Evolutionary conservation across 2,797 vertebrate genomes (phyloP).

Genomic region (Spheniscus humboldti): DNA sequence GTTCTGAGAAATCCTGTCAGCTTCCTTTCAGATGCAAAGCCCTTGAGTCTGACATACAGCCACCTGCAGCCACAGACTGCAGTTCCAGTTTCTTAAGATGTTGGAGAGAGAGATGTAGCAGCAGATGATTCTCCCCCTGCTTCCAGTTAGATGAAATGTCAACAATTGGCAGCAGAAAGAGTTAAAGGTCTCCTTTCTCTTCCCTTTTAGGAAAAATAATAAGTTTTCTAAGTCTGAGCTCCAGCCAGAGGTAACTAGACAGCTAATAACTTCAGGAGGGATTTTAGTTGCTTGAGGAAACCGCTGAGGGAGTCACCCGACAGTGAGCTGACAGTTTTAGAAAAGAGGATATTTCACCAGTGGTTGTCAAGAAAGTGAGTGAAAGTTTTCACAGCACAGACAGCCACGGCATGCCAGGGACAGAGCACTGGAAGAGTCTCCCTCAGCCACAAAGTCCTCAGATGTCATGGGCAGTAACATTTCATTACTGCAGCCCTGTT

Average conservation of each 20-base stretch:
- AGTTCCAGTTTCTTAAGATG: background rate
- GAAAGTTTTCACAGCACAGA: background rate
- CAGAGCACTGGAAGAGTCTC: background rate
- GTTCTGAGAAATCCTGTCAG: background rate
- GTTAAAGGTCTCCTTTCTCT: background rate
- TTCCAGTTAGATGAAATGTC: background rate
- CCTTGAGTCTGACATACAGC: background rate
- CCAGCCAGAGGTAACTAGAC: background rate
- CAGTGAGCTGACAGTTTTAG: background rate
- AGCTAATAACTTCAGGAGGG: background rate
- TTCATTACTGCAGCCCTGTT: background rate
- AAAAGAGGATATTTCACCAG: background rate
- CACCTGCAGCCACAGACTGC: background rate
- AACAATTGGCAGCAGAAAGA: background rate
- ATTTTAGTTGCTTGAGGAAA: background rate
- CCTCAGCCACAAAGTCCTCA: background rate
- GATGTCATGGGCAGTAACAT: fast-evolving
- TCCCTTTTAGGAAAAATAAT: background rate
- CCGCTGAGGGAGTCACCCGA: background rate
- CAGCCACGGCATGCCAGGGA: background rate
- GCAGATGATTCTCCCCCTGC: background rate
- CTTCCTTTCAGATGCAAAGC: background rate
- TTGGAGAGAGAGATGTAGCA: background rate
- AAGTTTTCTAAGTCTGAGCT: background rate
- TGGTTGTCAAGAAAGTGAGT: background rate